A percentile compares a stretch with the other conserved stretches of the same genome.
Evolutionary conservation across 2,888 invertebrate species (phyloP).

Genomic region (Microctonus brassicae): DNA sequence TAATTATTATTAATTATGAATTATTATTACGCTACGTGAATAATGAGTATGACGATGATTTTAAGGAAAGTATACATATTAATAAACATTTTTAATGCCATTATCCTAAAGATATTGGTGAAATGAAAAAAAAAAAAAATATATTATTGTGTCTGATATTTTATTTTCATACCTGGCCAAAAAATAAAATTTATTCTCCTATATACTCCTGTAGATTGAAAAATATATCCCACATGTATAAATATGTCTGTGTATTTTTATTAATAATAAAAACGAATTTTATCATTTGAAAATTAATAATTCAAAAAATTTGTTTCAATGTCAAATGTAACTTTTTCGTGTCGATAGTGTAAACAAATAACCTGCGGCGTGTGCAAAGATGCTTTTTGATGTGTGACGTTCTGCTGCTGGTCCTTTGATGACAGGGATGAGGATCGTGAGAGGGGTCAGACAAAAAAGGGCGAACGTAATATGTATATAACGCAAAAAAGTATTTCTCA

Average conservation of each 20-base stretch:
- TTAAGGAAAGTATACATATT: conserved; percentile 70
- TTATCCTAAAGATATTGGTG: conserved; percentile 66
- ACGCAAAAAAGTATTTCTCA: conserved; percentile 27
- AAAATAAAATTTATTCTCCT: not conserved
- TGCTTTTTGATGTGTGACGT: not conserved
- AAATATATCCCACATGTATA: not conserved
- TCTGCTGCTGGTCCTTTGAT: not conserved
- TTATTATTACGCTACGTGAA: conserved; percentile 62
- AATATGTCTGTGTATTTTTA: not conserved
- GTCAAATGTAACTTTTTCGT: not conserved
- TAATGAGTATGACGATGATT: conserved; percentile 66
- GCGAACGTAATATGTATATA: too few species aligned
- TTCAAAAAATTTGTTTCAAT: conserved; percentile 11
- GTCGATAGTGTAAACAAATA: conserved; percentile 13
- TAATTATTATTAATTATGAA: conserved; percentile 38
- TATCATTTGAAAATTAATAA: conserved; percentile 19
- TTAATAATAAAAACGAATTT: not conserved
- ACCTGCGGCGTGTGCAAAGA: conserved; percentile 10
- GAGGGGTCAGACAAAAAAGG: not conserved
- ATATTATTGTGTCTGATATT: conserved; percentile 39
- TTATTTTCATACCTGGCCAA: conserved; percentile 26
- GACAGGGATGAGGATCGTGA: not conserved
- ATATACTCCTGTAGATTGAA: not conserved
- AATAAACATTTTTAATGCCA: conserved; percentile 68
- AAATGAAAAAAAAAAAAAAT: conserved; percentile 60